These are phyloP conservation scores for Arge pagana DNA, from an alignment of 2,888 invertebrate genomes.

Conservation along the genomic window DNA sequence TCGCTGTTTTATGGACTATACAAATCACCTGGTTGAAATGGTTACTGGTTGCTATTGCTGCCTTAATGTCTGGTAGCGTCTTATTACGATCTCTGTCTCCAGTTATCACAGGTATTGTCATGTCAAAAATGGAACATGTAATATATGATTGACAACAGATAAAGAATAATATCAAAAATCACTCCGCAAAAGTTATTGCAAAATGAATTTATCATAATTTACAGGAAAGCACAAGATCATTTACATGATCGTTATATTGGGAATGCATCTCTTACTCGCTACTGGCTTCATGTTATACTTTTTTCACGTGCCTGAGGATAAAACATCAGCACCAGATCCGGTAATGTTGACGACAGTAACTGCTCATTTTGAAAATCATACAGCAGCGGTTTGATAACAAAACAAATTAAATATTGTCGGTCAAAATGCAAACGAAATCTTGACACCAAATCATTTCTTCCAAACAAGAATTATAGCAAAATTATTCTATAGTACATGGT, in stretches of 20 bases:
- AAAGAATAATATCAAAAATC: not conserved
- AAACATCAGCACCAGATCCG: too few relatives aligned
- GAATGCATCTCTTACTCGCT: conserved; percentile 81
- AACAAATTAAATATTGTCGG: too few relatives aligned
- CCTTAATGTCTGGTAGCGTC: conserved; percentile 83
- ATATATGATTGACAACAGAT: conserved; percentile 12
- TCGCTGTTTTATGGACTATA: conserved; percentile 91
- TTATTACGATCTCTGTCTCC: conserved; percentile 83
- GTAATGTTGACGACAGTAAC: too few relatives aligned
- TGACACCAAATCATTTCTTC: too few relatives aligned
- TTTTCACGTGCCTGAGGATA: conserved; percentile 75
- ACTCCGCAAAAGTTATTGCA: conserved; percentile 2
- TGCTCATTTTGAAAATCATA: too few relatives aligned
- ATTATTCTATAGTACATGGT: too few relatives aligned
- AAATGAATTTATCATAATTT: conserved; percentile 21
- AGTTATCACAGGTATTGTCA: conserved; percentile 66
- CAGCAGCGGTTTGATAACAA: too few relatives aligned
- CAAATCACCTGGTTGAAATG: conserved; percentile 83
- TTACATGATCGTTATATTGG: conserved; percentile 69
- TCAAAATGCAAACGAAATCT: too few relatives aligned
- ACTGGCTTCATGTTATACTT: conserved; percentile 86
- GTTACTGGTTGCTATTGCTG: conserved; percentile 81
- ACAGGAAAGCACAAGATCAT: conserved; percentile 65
- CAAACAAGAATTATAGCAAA: too few relatives aligned
- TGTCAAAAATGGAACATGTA: conserved; percentile 35